A percentile compares a stretch with the other conserved stretches of the same genome.
phyloP scores from a whole-genome alignment of 2,888 invertebrate genomes.

The Erebia palarica region DNA sequence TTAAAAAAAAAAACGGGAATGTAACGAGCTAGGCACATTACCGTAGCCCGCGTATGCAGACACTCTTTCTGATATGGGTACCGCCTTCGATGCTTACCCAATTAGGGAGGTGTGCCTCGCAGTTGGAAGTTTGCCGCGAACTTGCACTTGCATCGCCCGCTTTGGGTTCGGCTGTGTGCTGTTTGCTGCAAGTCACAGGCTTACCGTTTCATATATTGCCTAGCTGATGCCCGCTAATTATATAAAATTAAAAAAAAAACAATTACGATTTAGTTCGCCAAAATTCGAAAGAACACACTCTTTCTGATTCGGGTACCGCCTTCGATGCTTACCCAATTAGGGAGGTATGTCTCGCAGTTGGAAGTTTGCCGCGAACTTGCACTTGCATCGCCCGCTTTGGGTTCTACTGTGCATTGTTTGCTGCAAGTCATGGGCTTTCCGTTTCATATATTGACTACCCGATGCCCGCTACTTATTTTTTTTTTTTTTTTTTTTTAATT shows the following conservation, averaged over 20 bases:
- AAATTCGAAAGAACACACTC: too few species aligned
- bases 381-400: constrained; percentile 59
- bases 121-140: constrained; percentile 62
- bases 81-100: constrained; percentile 65
- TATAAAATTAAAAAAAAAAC: too few species aligned
- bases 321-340: constrained; percentile 73
- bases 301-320: constrained; percentile 38
- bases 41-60: background rate
- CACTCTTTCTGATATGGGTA: constrained; percentile 33
- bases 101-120: constrained; percentile 70
- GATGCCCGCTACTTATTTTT: too few species aligned
- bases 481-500: too few species aligned
- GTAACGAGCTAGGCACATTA: too few species aligned
- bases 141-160: constrained; percentile 60
- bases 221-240: too few species aligned
- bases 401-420: constrained; percentile 48
- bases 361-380: constrained; percentile 64
- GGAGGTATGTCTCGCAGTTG: constrained; percentile 64
- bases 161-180: constrained; percentile 54
- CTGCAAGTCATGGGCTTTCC: constrained; percentile 33
- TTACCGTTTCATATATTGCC: background rate
- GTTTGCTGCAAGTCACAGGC: constrained; percentile 35
- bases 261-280: too few species aligned
- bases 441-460: too few species aligned
- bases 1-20: too few species aligned